Conservation (phyloP, 2,113 vertebrate species). For the Abramis brama region DNA sequence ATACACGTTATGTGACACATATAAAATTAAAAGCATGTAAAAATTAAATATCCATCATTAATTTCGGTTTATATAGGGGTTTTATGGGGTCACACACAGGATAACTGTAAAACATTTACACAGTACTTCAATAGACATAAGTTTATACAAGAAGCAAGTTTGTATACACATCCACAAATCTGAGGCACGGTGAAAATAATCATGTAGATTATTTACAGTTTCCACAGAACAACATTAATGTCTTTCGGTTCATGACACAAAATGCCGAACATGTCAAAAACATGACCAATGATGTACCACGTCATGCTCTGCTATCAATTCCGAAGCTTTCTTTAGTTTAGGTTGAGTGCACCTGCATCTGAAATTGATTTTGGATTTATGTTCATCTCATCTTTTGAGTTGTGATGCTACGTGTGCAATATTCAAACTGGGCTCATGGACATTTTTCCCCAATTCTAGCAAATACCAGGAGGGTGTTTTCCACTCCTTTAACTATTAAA, state of each 20-base stretch:
- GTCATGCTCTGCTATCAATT: not conserved
- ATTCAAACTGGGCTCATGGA: not conserved
- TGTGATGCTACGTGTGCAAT: not conserved
- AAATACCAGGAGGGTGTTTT: not conserved
- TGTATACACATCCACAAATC: conserved; percentile 70
- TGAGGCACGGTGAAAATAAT: conserved; percentile 66
- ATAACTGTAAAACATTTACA: conserved; percentile 64
- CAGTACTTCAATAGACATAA: conserved; percentile 42
- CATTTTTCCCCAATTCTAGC: not conserved
- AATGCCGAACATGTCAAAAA: conserved; percentile 56
- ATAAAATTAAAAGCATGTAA: conserved; percentile 56
- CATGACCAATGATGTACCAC: conserved; percentile 11
- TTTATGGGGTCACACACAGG: conserved; percentile 47
- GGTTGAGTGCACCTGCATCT: conserved; percentile 10
- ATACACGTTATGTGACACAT: conserved; percentile 34
- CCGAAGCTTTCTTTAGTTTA: not conserved
- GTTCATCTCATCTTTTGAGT: not conserved
- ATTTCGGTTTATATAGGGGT: conserved; percentile 52
- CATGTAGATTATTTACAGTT: conserved; percentile 61
- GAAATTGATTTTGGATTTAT: conserved; percentile 18
- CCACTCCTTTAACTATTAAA: not conserved
- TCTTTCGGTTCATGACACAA: conserved; percentile 61
- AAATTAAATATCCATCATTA: conserved; percentile 69
- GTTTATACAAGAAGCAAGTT: conserved; percentile 59
- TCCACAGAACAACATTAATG: conserved; percentile 65